phyloP scores from a whole-genome alignment of 2,888 invertebrate species.

The Pheosia gnoma region DNA sequence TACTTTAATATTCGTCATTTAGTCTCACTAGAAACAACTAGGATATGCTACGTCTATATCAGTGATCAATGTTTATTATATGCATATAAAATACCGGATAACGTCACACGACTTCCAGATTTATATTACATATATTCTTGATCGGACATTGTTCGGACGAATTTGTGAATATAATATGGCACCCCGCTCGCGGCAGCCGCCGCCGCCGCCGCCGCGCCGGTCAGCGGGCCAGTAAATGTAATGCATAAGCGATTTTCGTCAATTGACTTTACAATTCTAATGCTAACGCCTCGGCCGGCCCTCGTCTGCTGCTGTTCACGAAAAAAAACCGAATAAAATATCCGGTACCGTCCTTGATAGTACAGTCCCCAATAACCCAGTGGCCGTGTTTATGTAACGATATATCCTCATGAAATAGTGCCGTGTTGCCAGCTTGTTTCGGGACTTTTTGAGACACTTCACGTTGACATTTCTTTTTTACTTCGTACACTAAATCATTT shows the following conservation, averaged over 20 bases:
- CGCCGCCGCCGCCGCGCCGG: conserved; percentile 11
- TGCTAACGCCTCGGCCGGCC: conserved; percentile 38
- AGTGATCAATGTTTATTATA: not conserved
- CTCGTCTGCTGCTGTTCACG: conserved; percentile 34
- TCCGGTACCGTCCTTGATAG: conserved; percentile 53
- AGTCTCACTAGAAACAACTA: too few species aligned
- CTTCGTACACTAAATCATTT: too few species aligned
- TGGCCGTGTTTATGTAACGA: conserved; percentile 51
- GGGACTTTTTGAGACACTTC: not conserved
- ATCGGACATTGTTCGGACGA: conserved; percentile 25
- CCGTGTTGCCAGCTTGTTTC: conserved; percentile 1
- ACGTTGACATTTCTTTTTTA: not conserved
- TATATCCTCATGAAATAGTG: conserved; percentile 5
- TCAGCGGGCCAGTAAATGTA: conserved; percentile 30
- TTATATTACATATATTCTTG: conserved; percentile 39
- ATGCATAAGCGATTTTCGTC: conserved; percentile 71
- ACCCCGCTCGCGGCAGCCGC: conserved; percentile 13
- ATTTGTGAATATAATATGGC: conserved; percentile 70
- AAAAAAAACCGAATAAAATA: conserved; percentile 45
- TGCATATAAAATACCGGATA: conserved; percentile 13
- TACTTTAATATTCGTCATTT: too few species aligned
- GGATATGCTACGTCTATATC: too few species aligned
- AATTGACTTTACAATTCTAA: conserved; percentile 72
- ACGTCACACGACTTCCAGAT: conserved; percentile 35
- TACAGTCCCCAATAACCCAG: conserved; percentile 62